Conservation (phyloP, 1,140 invertebrate genomes). For the Drosophila aff. region DNA sequence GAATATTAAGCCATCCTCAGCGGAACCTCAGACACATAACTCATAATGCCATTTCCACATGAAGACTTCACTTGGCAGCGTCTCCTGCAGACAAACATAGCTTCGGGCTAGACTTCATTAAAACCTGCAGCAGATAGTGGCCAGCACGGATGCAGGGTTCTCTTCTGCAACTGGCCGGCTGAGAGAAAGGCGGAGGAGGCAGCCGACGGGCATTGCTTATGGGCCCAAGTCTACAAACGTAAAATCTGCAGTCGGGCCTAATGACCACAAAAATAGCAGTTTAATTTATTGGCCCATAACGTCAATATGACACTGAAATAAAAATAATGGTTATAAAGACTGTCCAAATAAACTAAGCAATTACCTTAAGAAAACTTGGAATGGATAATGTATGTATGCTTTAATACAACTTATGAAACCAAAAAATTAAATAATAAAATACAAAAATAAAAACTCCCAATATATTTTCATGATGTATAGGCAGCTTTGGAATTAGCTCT, state of each 20-base stretch:
- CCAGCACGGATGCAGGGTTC: conserved; percentile 6
- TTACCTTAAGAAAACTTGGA: background rate
- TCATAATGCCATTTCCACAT: conserved; percentile 75
- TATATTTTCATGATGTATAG: no score
- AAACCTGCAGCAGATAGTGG: conserved; percentile 51
- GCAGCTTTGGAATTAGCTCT: no score
- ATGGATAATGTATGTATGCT: no score
- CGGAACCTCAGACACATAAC: conserved; percentile 66
- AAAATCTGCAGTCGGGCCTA: conserved; percentile 69
- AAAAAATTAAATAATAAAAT: background rate
- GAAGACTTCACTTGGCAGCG: conserved; percentile 37
- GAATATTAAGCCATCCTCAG: conserved; percentile 42
- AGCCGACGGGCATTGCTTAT: conserved; percentile 1
- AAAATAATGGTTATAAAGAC: background rate
- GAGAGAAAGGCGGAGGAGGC: conserved; percentile 18
- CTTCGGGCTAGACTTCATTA: conserved; percentile 68
- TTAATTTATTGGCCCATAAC: conserved; percentile 72
- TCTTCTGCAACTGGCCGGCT: conserved; percentile 12
- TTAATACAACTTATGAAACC: no score
- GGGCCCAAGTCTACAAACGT: conserved; percentile 33
- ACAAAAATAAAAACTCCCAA: background rate
- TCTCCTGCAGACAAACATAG: conserved; percentile 38
- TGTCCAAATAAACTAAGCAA: background rate
- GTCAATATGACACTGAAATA: conserved; percentile 27
- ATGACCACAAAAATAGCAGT: conserved; percentile 77